Base-by-base conservation (phyloP, 2,113 vertebrate genomes). In the Gobiocypris rarus region DNA sequence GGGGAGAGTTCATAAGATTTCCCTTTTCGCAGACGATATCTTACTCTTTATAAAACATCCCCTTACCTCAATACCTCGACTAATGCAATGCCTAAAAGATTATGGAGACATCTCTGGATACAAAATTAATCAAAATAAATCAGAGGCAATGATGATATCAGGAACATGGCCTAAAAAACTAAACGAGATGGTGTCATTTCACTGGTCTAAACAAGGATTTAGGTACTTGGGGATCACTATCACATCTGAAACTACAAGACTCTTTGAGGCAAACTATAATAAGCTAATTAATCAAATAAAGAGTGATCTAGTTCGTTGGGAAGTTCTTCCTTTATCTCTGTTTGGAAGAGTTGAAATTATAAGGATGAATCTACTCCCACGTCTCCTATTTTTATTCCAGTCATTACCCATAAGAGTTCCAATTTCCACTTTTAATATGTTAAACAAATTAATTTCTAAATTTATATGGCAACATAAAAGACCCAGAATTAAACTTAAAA, bases 221-320 rank as follows among this genome's bases (percentile, higher is more conserved):
- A 56, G 52, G 52, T 56, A n/a, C n/a, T 54, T 67, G 31, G 63
- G 63, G 31, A 38, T 69, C 38, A 69, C 5, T 69, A 19, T 69
- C 31, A 69, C 65, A 69, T 13, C 31, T 38, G 8, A 69, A 38
- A 34, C 63, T 19, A 69, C 31, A 69, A 34, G 31, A 19, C 31
- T 34, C 14, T 67, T 69, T 38, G 31, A 69, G 14, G 31, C 65
- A 3, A 69, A 69, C 31, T 69, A 69, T 69, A 69, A 69, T 70
- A 70, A 70, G 67, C 34, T 70, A 11, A 0, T 70, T 70, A 41
- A 70, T n/a, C 67, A 70, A 70, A 70, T 70, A 69, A 69, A 4
- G 9, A 70, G 9, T 9, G 67, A 41, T 70, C 15, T 70, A 41
- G 67, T 4, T 41, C 9, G 34, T 22, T 70, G 67, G 19, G 67